These are phyloP conservation scores for Phallusia fumigata DNA, from an alignment of 23 tunicate genomes.

Conservation along the genomic window DNA sequence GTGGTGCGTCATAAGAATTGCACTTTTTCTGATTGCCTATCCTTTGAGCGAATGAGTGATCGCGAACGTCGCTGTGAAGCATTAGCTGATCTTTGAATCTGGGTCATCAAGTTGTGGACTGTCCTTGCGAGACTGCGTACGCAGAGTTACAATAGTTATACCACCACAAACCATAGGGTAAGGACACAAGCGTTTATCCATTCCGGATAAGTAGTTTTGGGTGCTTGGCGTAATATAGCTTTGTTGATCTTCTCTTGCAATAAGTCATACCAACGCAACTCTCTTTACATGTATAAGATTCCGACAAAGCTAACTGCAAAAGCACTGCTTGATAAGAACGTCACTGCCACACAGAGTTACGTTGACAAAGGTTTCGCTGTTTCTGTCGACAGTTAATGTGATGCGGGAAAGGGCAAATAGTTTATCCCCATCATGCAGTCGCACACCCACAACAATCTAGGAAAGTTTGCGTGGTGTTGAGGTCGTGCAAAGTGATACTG, in stretches of 20 bases:
- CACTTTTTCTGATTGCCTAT: neutral
- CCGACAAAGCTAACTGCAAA: neutral
- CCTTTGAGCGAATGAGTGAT: neutral
- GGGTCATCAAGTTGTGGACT: conserved; percentile 5
- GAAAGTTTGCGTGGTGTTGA: too few species aligned
- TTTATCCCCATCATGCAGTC: too few species aligned
- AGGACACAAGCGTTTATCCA: conserved; percentile 7
- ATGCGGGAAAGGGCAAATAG: too few species aligned
- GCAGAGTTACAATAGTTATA: neutral
- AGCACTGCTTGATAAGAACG: too few species aligned
- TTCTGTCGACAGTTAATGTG: too few species aligned
- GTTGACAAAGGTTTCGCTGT: too few species aligned
- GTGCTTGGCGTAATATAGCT: neutral
- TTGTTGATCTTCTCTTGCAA: neutral
- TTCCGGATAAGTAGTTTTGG: neutral
- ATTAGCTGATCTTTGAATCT: neutral
- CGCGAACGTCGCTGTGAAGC: conserved; percentile 10
- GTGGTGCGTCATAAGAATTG: neutral
- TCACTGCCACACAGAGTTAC: too few species aligned
- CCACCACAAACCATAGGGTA: neutral
- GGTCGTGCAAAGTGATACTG: too few species aligned
- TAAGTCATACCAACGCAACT: conserved; percentile 6
- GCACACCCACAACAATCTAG: too few species aligned
- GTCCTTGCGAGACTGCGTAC: neutral
- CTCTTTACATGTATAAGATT: neutral